Percentiles rank a stretch among this genome's conserved stretches.
phyloP scores from a whole-genome alignment of 2,888 invertebrate genomes.

The Pseudolycoriella hygida region DNA sequence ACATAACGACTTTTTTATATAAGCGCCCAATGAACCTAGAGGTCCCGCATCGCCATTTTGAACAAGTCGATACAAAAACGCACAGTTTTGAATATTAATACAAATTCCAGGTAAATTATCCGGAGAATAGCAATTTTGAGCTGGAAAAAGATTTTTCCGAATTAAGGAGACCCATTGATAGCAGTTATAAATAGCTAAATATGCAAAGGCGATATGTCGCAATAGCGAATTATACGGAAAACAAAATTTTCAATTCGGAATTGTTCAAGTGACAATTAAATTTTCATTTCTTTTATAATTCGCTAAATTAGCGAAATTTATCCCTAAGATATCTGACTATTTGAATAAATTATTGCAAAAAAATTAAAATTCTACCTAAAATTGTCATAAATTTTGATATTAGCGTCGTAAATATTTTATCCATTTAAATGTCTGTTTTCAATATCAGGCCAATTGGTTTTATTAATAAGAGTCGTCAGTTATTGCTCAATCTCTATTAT shows the following conservation, averaged over 20 bases:
- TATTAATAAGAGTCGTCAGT: not conserved
- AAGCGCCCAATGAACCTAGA: slow-evolving; percentile 24
- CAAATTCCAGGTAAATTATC: slow-evolving; percentile 34
- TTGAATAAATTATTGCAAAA: too few species aligned
- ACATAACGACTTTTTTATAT: slow-evolving; percentile 46
- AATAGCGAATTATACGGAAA: too few species aligned
- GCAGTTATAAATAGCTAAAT: too few species aligned
- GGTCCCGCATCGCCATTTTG: slow-evolving; percentile 16
- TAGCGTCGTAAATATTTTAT: too few species aligned
- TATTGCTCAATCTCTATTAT: not conserved
- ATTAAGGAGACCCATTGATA: too few species aligned
- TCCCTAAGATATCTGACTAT: too few species aligned
- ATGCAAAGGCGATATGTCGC: too few species aligned
- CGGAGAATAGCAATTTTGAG: slow-evolving; percentile 32
- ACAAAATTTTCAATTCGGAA: too few species aligned
- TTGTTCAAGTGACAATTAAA: too few species aligned
- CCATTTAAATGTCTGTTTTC: not conserved
- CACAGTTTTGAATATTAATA: slow-evolving; percentile 34
- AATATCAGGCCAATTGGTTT: not conserved
- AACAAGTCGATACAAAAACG: slow-evolving; percentile 26
- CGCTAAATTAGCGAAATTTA: too few species aligned
- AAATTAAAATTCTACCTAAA: not conserved
- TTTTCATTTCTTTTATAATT: too few species aligned
- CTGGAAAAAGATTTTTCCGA: slow-evolving; percentile 13
- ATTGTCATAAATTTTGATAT: too few species aligned